These are phyloP conservation scores for Pachymerium ferrugineum DNA, from an alignment of 2,888 invertebrate species.

Conservation along the genomic window DNA sequence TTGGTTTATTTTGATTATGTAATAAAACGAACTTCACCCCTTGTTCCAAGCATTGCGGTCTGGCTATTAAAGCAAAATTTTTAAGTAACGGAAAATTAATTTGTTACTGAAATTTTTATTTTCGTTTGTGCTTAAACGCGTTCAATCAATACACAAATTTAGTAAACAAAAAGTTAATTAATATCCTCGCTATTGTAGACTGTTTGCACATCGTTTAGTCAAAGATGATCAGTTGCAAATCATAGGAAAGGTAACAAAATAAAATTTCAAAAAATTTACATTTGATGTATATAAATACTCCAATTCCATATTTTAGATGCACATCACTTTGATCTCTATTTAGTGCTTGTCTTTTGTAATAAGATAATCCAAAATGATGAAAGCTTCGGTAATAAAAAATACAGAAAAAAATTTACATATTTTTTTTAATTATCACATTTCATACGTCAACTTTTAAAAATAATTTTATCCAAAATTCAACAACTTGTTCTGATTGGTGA, in stretches of 20 bases:
- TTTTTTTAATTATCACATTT: background rate
- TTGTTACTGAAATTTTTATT: background rate
- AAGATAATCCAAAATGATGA: slow-evolving; percentile 30
- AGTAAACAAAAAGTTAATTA: no score
- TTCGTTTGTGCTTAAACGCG: no score
- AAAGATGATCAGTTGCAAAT: slow-evolving; percentile 81
- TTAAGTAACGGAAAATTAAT: no score
- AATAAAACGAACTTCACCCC: no score
- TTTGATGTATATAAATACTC: background rate
- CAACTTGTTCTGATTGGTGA: slow-evolving; percentile 80
- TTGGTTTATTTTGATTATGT: no score
- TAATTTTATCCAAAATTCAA: slow-evolving; percentile 66
- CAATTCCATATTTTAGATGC: slow-evolving; percentile 58
- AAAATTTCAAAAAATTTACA: background rate
- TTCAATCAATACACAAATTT: no score
- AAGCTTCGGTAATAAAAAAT: slow-evolving; percentile 23
- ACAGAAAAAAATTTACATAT: background rate
- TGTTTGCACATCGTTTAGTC: slow-evolving; percentile 83
- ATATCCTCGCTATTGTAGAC: no score
- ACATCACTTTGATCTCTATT: slow-evolving; percentile 57
- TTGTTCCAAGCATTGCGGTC: no score
- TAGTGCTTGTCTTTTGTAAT: slow-evolving; percentile 38
- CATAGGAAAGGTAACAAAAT: slow-evolving; percentile 68
- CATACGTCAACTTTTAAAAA: slow-evolving; percentile 47
- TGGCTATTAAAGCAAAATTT: no score